These are phyloP conservation scores for Leptopilina boulardi DNA, from an alignment of 1,140 invertebrate genomes.

Conservation along the genomic window DNA sequence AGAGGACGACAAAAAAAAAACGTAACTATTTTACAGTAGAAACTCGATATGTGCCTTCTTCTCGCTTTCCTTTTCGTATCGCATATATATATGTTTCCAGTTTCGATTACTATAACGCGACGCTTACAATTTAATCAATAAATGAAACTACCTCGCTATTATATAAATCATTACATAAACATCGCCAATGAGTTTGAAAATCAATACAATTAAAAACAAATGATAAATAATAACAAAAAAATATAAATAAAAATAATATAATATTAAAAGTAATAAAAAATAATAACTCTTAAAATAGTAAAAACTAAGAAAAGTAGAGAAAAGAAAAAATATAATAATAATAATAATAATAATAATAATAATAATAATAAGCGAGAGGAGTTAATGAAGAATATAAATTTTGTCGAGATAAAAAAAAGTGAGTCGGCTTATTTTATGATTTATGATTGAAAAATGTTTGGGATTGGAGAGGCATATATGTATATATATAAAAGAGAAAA, in stretches of 20 bases:
- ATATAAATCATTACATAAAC: no score
- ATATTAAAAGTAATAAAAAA: background rate
- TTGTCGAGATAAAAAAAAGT: background rate
- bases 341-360: background rate
- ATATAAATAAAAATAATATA: background rate
- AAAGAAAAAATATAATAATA: no score
- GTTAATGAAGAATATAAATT: constrained; percentile 4
- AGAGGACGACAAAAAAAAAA: background rate
- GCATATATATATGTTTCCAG: background rate
- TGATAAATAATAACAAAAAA: no score
- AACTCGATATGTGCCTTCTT: constrained; percentile 2
- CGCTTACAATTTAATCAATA: background rate
- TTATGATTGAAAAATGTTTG: constrained; percentile 7
- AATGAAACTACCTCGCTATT: background rate
- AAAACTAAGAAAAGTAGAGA: no score
- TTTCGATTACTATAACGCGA: background rate
- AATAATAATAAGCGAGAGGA: background rate
- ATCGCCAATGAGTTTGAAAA: no score
- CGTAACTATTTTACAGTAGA: background rate
- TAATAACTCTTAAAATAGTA: no score
- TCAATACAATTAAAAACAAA: no score
- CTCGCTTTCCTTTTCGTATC: background rate
- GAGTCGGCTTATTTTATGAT: constrained; percentile 9
- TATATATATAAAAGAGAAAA: background rate
- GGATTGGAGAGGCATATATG: background rate